Base-by-base conservation (phyloP, 2,113 vertebrate genomes). In the Aphyosemion australe region DNA sequence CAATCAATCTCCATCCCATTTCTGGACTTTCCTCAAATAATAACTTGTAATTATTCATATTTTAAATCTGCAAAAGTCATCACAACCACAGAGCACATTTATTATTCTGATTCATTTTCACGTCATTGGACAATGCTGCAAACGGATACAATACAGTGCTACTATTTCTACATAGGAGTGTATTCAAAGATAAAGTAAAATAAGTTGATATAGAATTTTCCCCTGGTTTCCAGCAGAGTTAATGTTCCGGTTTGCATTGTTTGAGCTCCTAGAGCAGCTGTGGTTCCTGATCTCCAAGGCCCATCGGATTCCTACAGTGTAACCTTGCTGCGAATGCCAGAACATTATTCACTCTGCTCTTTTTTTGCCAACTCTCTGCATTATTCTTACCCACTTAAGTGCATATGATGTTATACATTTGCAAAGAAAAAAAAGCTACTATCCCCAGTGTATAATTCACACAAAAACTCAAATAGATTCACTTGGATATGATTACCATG, bases 271-370 rank as follows among this genome's bases (percentile, higher is more conserved):
- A 54, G 39, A 79, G 72, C 72, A 63, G 72, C 68, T 70, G 74
- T 53, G 63, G 47, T 46, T 15, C 49, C 68, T 51, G 48, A 61
- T 65, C 64, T 73, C 73, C 76, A 75, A 74, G 73, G 69, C 34
- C 80, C 63, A 76, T 73, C 72, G 81, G 76, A 79, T 85, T 69
- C 65, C 53, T 70, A 61, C 72, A 75, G 20, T 71, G 47, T 81
- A 82, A 82, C 81, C 72, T 84, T 84, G 82, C 70, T 84, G 66
- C 52, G 84, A 89, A 87, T 82, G 76, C 81, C 74, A 82, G 49
- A 53, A 66, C 84, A 87, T 88, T 84, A 82, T 48, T 89, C 83
- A 89, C 61, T 45, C 56, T 73, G 68, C 61, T 79, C 45, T 43
- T 46, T 83, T 78, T 83, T 78, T 67, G 52, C 72, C 43, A 78